Base-by-base conservation (phyloP, 2,888 invertebrate species). In the Ochropleura leucogaster region DNA sequence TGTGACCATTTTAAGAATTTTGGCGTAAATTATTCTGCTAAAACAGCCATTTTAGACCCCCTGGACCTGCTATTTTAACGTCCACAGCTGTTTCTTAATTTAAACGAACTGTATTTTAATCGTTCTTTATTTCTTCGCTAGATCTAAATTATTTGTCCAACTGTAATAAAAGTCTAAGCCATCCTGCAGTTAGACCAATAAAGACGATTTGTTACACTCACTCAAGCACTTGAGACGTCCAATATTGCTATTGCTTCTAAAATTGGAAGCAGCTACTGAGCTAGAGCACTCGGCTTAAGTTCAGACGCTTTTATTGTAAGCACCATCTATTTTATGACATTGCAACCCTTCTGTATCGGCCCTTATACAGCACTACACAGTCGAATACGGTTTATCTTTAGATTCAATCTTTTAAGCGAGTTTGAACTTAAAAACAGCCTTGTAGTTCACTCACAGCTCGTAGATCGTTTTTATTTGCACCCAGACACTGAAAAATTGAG, bases 251-350 rank as follows among this genome's bases (percentile, higher is more conserved):
- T 46, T 74, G 64, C 47, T 53, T 82, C 77, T 82, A 69, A 82
- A 77, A 72, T 53, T 53, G 72, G 77, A 77, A 65, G 30, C 67
- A 46, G 60, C 81, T 55, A 64, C 60, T 18, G 72, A 73, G 46
- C 77, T 51, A 16, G 72, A 73, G 46, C 77, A n/a, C 66, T 75
- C 20, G 42, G 40, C 20, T 30, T 20, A 14, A n/a, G 57, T 82
- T 74, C 14, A 74, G 74, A 20, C 0, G 53, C 46, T 82, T 55
- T 80, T 82, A 67, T 74, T 78, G 73, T 78, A 78, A 80, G 69
- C 59, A 64, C 78, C 49, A 67, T 69, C 47, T 74, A 70, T 70
- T 74, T 80, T 67, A 67, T 73, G 78, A 51, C 42, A 60, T 74
- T 64, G 40, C 10, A 55, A 12, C 46, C 20, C 59, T 72, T 65